These are phyloP conservation scores for Gobio occitaniae DNA, from an alignment of 2,797 vertebrate species.

Conservation along the genomic window DNA sequence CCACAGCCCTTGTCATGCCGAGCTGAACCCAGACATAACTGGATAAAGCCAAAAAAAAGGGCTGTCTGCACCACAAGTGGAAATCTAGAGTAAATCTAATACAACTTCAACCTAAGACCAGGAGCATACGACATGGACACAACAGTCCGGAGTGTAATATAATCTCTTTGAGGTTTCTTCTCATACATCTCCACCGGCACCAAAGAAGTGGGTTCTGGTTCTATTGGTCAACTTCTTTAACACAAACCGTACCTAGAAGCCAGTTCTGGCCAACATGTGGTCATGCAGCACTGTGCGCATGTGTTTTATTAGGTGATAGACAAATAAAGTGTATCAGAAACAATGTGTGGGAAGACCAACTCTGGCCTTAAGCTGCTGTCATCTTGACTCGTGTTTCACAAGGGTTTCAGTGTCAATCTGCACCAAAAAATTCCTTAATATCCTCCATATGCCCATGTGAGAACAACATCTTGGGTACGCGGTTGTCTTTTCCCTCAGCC, in stretches of 20 bases:
- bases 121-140: slow-evolving; percentile 41
- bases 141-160: slow-evolving; percentile 60
- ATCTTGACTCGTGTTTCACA: slow-evolving; percentile 78
- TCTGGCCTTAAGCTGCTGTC: slow-evolving; percentile 71
- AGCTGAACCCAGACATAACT: slow-evolving; percentile 61
- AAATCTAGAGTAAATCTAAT: slow-evolving; percentile 64
- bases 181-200: background rate
- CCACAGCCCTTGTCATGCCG: slow-evolving; percentile 22
- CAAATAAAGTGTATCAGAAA: slow-evolving; percentile 76
- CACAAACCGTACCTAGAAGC: background rate
- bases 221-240: background rate
- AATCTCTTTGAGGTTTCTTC: slow-evolving; percentile 47
- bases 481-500: slow-evolving; percentile 37
- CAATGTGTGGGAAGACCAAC: slow-evolving; percentile 75
- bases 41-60: slow-evolving; percentile 62
- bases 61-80: slow-evolving; percentile 59
- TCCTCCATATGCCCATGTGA: slow-evolving; percentile 76
- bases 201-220: background rate
- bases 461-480: slow-evolving; percentile 57
- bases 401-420: slow-evolving; percentile 70
- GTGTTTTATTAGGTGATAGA: slow-evolving; percentile 77
- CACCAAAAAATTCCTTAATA: slow-evolving; percentile 67
- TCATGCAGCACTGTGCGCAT: slow-evolving; percentile 41
- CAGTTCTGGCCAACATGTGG: slow-evolving; percentile 32
- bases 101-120: slow-evolving; percentile 53